These are phyloP conservation scores for Synanthedon myopaeformis DNA, from an alignment of 2,888 invertebrate species.

Conservation along the genomic window DNA sequence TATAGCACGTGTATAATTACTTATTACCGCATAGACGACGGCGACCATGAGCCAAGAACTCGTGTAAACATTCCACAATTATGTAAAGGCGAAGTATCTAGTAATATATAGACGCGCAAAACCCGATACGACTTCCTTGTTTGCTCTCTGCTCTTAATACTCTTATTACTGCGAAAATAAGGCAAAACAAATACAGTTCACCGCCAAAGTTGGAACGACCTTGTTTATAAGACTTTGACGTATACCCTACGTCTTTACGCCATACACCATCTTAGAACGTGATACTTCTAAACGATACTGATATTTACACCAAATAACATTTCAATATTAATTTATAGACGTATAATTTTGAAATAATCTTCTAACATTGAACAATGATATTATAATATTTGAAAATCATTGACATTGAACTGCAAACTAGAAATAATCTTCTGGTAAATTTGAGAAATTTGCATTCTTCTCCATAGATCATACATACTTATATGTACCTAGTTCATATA, in stretches of 20 bases:
- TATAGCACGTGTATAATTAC: conserved; percentile 3
- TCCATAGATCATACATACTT: too few species aligned
- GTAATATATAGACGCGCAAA: conserved; percentile 25
- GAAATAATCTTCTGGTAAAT: too few species aligned
- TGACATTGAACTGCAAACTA: too few species aligned
- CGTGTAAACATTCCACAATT: conserved; percentile 38
- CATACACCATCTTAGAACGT: too few species aligned
- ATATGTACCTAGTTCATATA: too few species aligned
- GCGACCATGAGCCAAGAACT: conserved; percentile 34
- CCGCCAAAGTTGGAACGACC: conserved; percentile 52
- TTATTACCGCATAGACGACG: conserved; percentile 6
- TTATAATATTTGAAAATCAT: too few species aligned
- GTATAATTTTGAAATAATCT: too few species aligned
- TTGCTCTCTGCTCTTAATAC: conserved; percentile 51
- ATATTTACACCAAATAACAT: too few species aligned
- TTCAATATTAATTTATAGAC: too few species aligned
- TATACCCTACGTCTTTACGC: not conserved
- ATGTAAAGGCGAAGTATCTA: not conserved
- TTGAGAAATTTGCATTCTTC: too few species aligned
- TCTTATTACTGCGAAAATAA: conserved; percentile 53
- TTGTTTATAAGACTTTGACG: conserved; percentile 48
- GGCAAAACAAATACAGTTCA: conserved; percentile 44
- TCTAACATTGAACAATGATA: too few species aligned
- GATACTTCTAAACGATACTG: too few species aligned
- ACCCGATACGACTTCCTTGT: conserved; percentile 50